Evolutionary conservation across 2,113 vertebrate species (phyloP).

Genomic region (Synodontis membranacea): DNA sequence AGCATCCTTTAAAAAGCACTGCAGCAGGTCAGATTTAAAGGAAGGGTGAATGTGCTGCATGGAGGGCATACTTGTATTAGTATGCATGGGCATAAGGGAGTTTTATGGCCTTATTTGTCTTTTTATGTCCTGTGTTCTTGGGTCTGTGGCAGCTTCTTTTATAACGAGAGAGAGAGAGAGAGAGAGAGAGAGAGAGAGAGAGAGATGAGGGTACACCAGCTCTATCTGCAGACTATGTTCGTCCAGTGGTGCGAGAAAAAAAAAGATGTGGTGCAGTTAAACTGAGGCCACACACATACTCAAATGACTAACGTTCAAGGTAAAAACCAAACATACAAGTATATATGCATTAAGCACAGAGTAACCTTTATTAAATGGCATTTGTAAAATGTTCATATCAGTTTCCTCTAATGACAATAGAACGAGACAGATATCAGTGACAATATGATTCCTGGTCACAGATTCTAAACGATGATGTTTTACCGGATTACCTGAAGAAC

Average conservation of each 20-base stretch:
- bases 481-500: constrained; percentile 30
- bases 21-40: constrained; percentile 35
- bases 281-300: constrained; percentile 21
- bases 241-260: constrained; percentile 36
- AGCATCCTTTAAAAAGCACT: constrained; percentile 43
- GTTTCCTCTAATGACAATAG: constrained; percentile 24
- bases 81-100: constrained; percentile 52
- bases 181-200: constrained; percentile 36
- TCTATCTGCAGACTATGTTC: constrained; percentile 44
- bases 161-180: constrained; percentile 46
- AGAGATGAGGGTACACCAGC: constrained; percentile 42
- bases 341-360: background rate
- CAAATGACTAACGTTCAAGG: background rate
- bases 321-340: background rate
- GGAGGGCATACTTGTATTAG: constrained; percentile 43
- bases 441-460: constrained; percentile 27
- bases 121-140: constrained; percentile 58
- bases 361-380: background rate
- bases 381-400: constrained; percentile 31
- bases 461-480: background rate
- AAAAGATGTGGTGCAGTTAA: constrained; percentile 48
- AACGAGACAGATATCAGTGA: constrained; percentile 3
- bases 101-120: constrained; percentile 63
- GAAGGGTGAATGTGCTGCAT: constrained; percentile 33
- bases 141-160: constrained; percentile 53